These are phyloP conservation scores for Lutraria rhynchaena DNA, from an alignment of 1,140 invertebrate genomes.

Conservation along the genomic window DNA sequence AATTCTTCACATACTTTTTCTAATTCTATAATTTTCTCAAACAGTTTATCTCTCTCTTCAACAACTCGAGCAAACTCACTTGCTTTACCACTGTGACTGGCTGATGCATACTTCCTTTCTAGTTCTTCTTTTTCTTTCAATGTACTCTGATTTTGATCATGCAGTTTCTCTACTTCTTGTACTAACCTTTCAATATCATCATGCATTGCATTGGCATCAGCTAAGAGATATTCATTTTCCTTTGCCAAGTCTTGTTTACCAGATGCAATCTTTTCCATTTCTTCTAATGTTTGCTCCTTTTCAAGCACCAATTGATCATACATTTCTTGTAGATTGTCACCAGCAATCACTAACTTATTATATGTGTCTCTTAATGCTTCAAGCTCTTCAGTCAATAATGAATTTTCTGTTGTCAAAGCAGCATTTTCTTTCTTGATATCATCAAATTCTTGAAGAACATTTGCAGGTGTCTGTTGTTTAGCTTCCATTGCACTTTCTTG, in stretches of 20 bases:
- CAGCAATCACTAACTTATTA: slow-evolving; percentile 76
- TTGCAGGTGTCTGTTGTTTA: slow-evolving; percentile 1
- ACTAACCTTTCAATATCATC: slow-evolving; percentile 77
- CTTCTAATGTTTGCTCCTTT: slow-evolving; percentile 68
- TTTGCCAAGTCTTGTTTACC: slow-evolving; percentile 70
- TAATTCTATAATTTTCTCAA: slow-evolving; percentile 63
- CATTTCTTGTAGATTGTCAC: slow-evolving; percentile 77
- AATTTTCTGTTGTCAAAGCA: slow-evolving; percentile 39
- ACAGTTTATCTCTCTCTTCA: slow-evolving; percentile 73
- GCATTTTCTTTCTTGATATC: slow-evolving; percentile 48
- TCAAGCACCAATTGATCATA: slow-evolving; percentile 73
- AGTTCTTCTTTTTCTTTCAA: slow-evolving; percentile 71
- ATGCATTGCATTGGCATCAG: slow-evolving; percentile 76
- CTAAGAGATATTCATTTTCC: slow-evolving; percentile 75
- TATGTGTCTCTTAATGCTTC: slow-evolving; percentile 72
- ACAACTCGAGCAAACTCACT: slow-evolving; percentile 73
- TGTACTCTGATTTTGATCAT: slow-evolving; percentile 69
- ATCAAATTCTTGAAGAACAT: slow-evolving; percentile 29
- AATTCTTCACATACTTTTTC: slow-evolving; percentile 61
- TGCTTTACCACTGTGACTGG: slow-evolving; percentile 68
- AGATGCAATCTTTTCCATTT: slow-evolving; percentile 61
- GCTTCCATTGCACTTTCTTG: slow-evolving; percentile 13
- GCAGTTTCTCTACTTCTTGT: slow-evolving; percentile 75
- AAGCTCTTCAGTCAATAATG: slow-evolving; percentile 58
- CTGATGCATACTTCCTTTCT: slow-evolving; percentile 65